phyloP scores from a whole-genome alignment of 2,113 vertebrate genomes.

The Lepidothrix coronata region DNA sequence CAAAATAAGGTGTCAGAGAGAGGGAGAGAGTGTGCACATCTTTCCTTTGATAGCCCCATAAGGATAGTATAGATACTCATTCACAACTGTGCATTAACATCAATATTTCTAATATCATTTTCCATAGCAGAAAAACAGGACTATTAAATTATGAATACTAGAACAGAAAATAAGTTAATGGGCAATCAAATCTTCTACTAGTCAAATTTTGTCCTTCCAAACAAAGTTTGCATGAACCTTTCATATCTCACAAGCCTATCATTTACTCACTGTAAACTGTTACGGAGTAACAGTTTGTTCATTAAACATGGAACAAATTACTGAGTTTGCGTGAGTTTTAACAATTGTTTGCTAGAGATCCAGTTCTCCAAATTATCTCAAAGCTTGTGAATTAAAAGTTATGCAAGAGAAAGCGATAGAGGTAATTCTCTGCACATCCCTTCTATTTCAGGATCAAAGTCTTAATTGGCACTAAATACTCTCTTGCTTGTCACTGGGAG shows the following conservation, averaged over 20 bases:
- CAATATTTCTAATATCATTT: not conserved
- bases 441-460: not conserved
- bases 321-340: not conserved
- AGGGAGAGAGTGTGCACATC: not conserved
- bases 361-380: not conserved
- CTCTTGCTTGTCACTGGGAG: not conserved
- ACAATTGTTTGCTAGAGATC: not conserved
- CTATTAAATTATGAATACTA: not conserved
- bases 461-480: not conserved
- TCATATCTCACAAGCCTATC: not conserved
- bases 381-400: not conserved
- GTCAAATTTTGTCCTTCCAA: not conserved
- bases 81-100: not conserved
- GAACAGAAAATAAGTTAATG: not conserved
- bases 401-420: not conserved
- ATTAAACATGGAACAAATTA: not conserved
- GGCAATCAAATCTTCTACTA: not conserved
- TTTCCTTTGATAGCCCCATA: not conserved
- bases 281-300: no score
- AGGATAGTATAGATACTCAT: not conserved
- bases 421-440: not conserved
- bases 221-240: not conserved
- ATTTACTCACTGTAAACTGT: not conserved
- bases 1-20: not conserved
- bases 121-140: not conserved